Percentiles rank a stretch among this genome's conserved stretches.
These are phyloP conservation scores for Drosophila gunungcola DNA, from an alignment of 1,140 invertebrate species.

Conservation along the genomic window DNA sequence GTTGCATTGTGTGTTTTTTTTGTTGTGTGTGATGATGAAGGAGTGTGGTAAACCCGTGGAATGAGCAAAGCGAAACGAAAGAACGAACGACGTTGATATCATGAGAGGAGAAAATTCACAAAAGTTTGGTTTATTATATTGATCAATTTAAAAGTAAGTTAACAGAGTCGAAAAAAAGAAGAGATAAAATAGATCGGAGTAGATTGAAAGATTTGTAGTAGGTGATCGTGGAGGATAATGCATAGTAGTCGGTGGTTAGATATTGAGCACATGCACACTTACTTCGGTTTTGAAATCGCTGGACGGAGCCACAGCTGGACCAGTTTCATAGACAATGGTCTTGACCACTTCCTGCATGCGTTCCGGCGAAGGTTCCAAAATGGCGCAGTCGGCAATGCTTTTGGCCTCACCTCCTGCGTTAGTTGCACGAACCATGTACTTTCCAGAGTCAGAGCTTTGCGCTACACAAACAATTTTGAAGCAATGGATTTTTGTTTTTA, in stretches of 20 bases:
- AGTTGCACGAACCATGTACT: conserved; percentile 90
- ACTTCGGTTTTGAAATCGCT: conserved; percentile 83
- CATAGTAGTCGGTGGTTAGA: conserved; percentile 56
- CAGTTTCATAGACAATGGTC: conserved; percentile 87
- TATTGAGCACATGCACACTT: conserved; percentile 84
- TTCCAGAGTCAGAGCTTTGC: conserved; percentile 88
- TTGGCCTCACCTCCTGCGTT: conserved; percentile 91
- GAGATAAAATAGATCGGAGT: conserved; percentile 35
- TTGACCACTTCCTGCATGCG: conserved; percentile 89
- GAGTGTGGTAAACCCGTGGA: conserved; percentile 33
- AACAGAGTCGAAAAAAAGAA: conserved; percentile 63
- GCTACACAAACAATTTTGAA: conserved; percentile 25
- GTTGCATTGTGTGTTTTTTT: conserved; percentile 14
- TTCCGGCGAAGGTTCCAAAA: conserved; percentile 89
- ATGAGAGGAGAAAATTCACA: conserved; percentile 82
- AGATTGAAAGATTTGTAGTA: conserved; percentile 21
- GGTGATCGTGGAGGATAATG: conserved; percentile 37
- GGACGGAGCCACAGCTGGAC: conserved; percentile 47
- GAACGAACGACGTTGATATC: conserved; percentile 72
- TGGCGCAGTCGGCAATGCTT: conserved; percentile 91
- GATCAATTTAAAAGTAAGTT: conserved; percentile 33
- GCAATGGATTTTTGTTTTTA: no score
- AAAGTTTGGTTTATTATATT: conserved; percentile 71
- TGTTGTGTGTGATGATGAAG: conserved; percentile 12
- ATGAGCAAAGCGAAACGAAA: conserved; percentile 78